Evolutionary conservation across 2,113 vertebrate genomes (phyloP).

Genomic region (Euleptes europaea): DNA sequence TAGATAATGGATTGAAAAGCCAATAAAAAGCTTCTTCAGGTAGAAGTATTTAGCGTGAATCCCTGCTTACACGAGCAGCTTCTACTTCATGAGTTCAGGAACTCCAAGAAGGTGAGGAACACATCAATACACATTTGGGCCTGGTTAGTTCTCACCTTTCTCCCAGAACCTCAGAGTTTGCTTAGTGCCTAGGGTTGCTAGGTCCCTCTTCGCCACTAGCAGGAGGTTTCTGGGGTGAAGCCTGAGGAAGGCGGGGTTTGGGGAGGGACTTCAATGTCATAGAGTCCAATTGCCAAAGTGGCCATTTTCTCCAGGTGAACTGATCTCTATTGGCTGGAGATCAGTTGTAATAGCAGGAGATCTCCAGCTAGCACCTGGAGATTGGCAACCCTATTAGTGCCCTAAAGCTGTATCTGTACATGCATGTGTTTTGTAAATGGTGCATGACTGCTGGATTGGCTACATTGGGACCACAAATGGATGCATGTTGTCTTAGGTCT

Average conservation of each 20-base stretch:
- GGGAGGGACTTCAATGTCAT: too few species aligned
- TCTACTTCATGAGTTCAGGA: slow-evolving; percentile 22
- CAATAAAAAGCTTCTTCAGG: neutral
- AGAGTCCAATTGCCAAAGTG: too few species aligned
- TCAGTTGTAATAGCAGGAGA: too few species aligned
- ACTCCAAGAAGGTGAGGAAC: neutral
- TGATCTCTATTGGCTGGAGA: too few species aligned
- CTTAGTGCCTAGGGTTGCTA: too few species aligned
- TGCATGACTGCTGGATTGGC: neutral
- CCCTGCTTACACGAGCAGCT: slow-evolving; percentile 21
- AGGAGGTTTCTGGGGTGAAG: too few species aligned
- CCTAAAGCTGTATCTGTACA: neutral
- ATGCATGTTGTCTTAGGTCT: neutral
- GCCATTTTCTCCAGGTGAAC: too few species aligned
- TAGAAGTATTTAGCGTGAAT: slow-evolving; percentile 24
- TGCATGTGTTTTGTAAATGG: too few species aligned
- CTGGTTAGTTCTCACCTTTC: neutral
- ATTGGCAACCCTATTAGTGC: too few species aligned
- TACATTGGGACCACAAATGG: neutral
- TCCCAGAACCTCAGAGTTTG: neutral
- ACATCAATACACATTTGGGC: neutral
- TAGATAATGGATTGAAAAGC: neutral
- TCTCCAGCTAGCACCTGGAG: too few species aligned
- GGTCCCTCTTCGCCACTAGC: too few species aligned
- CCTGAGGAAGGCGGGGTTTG: too few species aligned